phyloP scores from a whole-genome alignment of 1,140 invertebrate genomes.

The Drosophila sturtevanti region DNA sequence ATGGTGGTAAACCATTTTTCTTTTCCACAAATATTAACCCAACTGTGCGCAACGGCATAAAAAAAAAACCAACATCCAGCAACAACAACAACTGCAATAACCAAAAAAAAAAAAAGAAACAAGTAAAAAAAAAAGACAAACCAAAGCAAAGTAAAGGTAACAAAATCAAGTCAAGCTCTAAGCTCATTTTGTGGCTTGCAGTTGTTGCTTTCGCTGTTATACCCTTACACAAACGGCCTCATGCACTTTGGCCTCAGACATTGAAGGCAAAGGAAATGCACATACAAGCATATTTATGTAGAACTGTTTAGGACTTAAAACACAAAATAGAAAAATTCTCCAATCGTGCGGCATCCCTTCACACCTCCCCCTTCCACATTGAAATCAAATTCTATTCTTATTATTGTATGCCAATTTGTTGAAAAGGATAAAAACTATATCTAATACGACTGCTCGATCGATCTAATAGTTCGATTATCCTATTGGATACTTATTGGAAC shows the following conservation, averaged over 20 bases:
- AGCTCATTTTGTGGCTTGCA: constrained; percentile 4
- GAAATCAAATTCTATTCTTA: too few species aligned
- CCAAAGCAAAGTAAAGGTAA: constrained; percentile 41
- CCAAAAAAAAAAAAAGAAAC: constrained; percentile 47
- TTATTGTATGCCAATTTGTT: too few species aligned
- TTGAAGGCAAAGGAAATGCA: too few species aligned
- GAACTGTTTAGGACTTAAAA: too few species aligned
- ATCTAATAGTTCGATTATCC: too few species aligned
- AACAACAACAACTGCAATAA: constrained; percentile 38
- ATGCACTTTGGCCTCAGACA: not conserved
- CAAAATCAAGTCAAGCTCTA: constrained; percentile 11
- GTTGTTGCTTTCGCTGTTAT: constrained; percentile 4
- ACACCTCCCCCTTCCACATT: too few species aligned
- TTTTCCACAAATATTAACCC: constrained; percentile 59
- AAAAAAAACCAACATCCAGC: constrained; percentile 4
- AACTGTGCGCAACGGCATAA: constrained; percentile 59
- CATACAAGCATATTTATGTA: too few species aligned
- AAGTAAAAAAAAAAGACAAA: constrained; percentile 44
- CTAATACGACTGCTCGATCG: too few species aligned
- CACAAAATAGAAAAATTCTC: too few species aligned
- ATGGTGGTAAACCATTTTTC: constrained; percentile 49
- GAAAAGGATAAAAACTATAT: too few species aligned
- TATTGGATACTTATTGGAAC: not conserved
- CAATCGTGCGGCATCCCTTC: too few species aligned
- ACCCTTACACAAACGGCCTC: not conserved